Evolutionary conservation across 2,888 invertebrate species (phyloP), one percentile per base, ranked within the genome.

Genomic region (Phyllotreta cruciferae): DNA sequence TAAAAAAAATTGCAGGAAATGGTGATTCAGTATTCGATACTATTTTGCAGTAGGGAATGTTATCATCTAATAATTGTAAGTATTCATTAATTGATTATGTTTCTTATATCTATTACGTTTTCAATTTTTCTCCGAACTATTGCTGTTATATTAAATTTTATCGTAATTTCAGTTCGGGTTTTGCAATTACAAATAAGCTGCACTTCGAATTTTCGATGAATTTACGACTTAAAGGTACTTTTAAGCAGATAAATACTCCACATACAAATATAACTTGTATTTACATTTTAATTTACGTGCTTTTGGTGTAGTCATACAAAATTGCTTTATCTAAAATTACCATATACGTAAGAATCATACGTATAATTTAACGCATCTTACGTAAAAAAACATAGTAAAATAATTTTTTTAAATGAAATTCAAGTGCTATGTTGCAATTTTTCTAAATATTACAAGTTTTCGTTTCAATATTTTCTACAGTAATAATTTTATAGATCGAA

Each of bases 201-300:
- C 10, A n/a, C 4, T 41, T 9, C 9, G 41, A n/a, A 41, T 41
- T 41, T n/a, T n/a, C 41, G n/a, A 9, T 10, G 9, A 41, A 9
- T 10, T 41, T 41, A 1, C 24, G 47, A 9, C n/a, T 13, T 9
- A 47, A n/a, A 47, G 1, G 11, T 47, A 9, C 34, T 47, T n/a
- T 47, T 4, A 14, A 14, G 7, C 9, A 24, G n/a, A 14, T 47
- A 14, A 7, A 47, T 7, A 24, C 14, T 47, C 11, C 14, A 47
- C 5, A 47, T 47, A 47, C 47, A 47, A 47, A 47, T n/a, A 47
- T 47, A 47, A 47, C 34, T 47, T 47, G 34, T 11, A 47, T 6
- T 14, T 47, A 47, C 24, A 44, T 24, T n/a, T 35, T 37, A 37
- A 11, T 11, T 52, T 11, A 37, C 8, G 14, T 52, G 52, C 38